Evolutionary conservation across 2,888 invertebrate species (phyloP), one percentile per base, ranked within the genome.

Genomic region (Deroplatys truncata): DNA sequence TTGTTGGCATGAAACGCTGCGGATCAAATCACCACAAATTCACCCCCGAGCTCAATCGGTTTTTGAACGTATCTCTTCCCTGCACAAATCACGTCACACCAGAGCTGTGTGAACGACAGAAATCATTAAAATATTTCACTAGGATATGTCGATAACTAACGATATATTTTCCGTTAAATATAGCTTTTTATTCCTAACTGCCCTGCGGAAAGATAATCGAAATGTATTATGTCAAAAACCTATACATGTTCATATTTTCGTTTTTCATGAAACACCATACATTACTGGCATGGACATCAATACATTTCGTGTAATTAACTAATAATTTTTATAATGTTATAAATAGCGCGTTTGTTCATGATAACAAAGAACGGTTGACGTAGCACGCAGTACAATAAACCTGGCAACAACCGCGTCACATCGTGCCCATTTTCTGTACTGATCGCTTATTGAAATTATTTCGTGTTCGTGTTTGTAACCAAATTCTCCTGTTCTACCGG

Each of bases 221-320:
- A 86, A 72, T 29, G 29, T 85, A n/a, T 85, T 31, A 86, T 82
- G 86, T 86, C 86, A 82, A 86, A 86, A 86, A 86, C 86, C 82
- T 29, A 86, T 86, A 82, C 31, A 85, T 49, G 85, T 35, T 85
- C 29, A 35, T n/a, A 16, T 72, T 72, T 72, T 72, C 7, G 56
- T 72, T 72, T 72, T 72, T 72, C 56, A 72, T 72, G 25, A 72
- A 72, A 72, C 56, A 85, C 31, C 31, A 31, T 29, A 72, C 82
- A 28, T 15, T 72, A 82, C n/a, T 86, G 86, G 86, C 86, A 86
- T 86, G 10, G 29, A 31, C 82, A 86, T 86, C 82, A 86, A 72
- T 86, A 25, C 56, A 72, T 16, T 72, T 20, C 56, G 56, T 72
- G 25, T 72, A 28, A 82, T 16, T 86, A 82, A 72, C 15, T 29